Evolutionary conservation across 2,113 vertebrate species (phyloP).

Genomic region (Ameiurus melas): DNA sequence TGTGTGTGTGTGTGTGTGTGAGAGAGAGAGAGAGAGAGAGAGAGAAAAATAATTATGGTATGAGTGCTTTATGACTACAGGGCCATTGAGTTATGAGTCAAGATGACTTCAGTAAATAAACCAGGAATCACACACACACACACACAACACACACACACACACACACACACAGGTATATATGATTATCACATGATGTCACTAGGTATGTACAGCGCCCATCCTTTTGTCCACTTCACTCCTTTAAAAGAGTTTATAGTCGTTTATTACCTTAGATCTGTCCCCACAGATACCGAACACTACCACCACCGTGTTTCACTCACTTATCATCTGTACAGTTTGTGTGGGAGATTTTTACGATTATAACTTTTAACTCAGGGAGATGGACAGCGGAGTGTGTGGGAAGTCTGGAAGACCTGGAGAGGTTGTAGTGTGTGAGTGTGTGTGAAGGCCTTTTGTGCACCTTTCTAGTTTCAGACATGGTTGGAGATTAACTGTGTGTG

Average conservation of each 20-base stretch:
- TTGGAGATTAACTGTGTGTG: conserved; percentile 56
- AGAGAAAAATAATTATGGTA: conserved; percentile 60
- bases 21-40: too few relatives aligned
- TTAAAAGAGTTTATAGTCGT: too few relatives aligned
- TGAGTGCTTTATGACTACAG: conserved; percentile 72
- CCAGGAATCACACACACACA: conserved; percentile 35
- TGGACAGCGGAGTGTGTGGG: conserved; percentile 39
- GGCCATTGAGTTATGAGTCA: conserved; percentile 88
- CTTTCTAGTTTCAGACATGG: conserved; percentile 69
- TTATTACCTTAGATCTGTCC: too few relatives aligned
- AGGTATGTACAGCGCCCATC: not conserved
- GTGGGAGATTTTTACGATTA: not conserved
- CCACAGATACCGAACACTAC: not conserved
- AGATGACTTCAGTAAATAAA: conserved; percentile 90
- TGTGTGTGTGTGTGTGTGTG: conserved; percentile 40
- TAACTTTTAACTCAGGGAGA: not conserved
- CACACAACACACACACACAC: conserved; percentile 22
- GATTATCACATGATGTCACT: not conserved
- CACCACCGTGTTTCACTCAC: not conserved
- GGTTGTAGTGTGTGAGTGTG: conserved; percentile 50
- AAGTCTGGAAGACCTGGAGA: conserved; percentile 66
- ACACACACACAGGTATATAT: conserved; percentile 5
- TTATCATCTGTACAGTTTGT: not conserved
- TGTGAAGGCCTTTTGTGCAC: conserved; percentile 68
- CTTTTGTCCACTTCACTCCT: not conserved